These are phyloP conservation scores for Xenentodon cancila DNA, from an alignment of 2,797 vertebrate genomes.

Conservation along the genomic window DNA sequence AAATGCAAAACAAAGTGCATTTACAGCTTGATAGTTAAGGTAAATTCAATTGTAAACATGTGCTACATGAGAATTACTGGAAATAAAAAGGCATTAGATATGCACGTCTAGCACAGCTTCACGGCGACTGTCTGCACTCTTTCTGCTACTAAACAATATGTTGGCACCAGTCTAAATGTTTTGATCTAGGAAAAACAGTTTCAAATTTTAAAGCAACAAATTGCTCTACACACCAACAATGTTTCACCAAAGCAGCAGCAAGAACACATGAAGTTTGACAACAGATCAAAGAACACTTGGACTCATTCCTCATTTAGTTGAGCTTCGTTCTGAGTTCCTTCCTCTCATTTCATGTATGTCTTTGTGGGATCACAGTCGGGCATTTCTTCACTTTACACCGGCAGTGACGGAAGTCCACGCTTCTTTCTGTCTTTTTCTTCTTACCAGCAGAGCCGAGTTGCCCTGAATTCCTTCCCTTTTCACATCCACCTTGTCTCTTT, in stretches of 20 bases:
- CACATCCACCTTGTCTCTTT: not conserved
- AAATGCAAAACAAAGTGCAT: conserved; percentile 56
- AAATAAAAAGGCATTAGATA: conserved; percentile 24
- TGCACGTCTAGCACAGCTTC: conserved; percentile 29
- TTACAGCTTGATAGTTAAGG: conserved; percentile 27
- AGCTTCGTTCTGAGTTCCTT: not conserved
- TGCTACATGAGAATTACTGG: conserved; percentile 53
- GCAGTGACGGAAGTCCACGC: conserved; percentile 7
- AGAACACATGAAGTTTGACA: conserved; percentile 49
- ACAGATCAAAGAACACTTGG: not conserved
- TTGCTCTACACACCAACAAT: conserved; percentile 69
- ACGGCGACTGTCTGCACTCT: conserved; percentile 12
- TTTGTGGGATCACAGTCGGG: conserved; percentile 11
- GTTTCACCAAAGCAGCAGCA: conserved; percentile 64
- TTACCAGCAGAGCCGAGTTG: conserved; percentile 18
- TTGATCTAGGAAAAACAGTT: conserved; percentile 21
- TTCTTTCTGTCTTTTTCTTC: conserved; percentile 13
- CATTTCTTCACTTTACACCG: conserved; percentile 5
- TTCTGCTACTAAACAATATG: conserved; percentile 15
- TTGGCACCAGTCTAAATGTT: conserved; percentile 45
- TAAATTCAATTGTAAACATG: conserved; percentile 60
- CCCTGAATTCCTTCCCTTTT: not conserved
- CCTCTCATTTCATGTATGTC: conserved; percentile 14
- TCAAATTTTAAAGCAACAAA: conserved; percentile 37
- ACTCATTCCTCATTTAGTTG: too few species aligned